Evolutionary conservation across 2,888 invertebrate species (phyloP), one percentile per base, ranked within the genome.

Genomic region (Euplexia lucipara): DNA sequence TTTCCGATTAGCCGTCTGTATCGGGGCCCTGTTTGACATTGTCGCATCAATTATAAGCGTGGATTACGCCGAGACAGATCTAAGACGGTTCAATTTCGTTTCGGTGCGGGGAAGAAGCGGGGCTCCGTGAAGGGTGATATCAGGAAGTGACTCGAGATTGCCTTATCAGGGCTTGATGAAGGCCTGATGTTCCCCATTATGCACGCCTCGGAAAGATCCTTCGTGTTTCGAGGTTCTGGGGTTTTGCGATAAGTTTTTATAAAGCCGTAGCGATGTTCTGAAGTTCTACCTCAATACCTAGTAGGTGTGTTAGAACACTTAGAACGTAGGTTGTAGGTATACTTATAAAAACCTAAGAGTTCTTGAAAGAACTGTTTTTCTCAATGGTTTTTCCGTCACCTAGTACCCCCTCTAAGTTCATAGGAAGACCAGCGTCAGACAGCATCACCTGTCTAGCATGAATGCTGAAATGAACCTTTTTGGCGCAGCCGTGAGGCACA

Each of bases 11-110:
- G 90, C 76, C 70, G 76, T 75, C 89, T 90, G 90, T 92, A 91
- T 91, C 90, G 86, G 88, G 85, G 85, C 89, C 85, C 89, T 89
- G 88, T 90, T 93, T 94, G 95, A 95, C 94, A 91, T 92, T 91
- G 93, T 91, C 91, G 90, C 95, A 95, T 95, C 95, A 95, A 95
- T 95, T 95, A 95, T 94, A 94, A 93, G 90, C 91, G 85, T 85
- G 95, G 95, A 92, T 95, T 95, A 95, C 90, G 76, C 74, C 78
- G 86, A 89, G 95, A 95, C 95, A 94, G 94, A 90, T 92, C 90
- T 90, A 88, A 94, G 94, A 90, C 93, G 93, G 93, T 93, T 93
- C 94, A 93, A 94, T 94, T 94, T 92, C 89, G 89, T 83, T 81
- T 79, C 70, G 81, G 72, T 75, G 84, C 79, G 81, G 77, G 78